Evolutionary conservation across 2,888 invertebrate species (phyloP).

Genomic region (Eupithecia insigniata): DNA sequence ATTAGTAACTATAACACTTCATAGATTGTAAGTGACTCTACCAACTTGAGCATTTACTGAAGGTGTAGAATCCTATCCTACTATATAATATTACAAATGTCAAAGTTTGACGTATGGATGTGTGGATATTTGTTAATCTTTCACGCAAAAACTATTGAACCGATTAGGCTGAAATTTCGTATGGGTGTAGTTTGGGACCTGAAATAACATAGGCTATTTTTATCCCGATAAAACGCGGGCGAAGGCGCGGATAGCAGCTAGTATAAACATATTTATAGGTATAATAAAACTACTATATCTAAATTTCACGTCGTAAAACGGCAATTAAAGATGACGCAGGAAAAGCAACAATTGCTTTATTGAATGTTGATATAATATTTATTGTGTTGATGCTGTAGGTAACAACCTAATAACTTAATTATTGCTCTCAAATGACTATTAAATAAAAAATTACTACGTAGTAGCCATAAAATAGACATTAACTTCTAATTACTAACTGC

Average conservation of each 20-base stretch:
- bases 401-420: not conserved
- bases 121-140: no score
- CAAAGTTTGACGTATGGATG: no score
- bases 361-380: constrained; percentile 36
- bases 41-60: not conserved
- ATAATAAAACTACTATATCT: not conserved
- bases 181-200: no score
- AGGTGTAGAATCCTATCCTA: no score
- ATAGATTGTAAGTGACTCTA: not conserved
- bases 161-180: no score
- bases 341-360: constrained; percentile 9
- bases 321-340: not conserved
- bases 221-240: no score
- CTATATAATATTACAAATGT: no score
- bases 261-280: not conserved
- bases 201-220: no score
- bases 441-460: not conserved
- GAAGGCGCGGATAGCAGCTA: no score
- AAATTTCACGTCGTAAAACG: not conserved
- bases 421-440: not conserved
- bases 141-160: no score
- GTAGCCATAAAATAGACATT: not conserved
- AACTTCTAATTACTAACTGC: not conserved
- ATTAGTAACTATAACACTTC: no score
- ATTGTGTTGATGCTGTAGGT: not conserved